Evolutionary conservation across 1,140 invertebrate species (phyloP).

Genomic region (Zophobas morio): DNA sequence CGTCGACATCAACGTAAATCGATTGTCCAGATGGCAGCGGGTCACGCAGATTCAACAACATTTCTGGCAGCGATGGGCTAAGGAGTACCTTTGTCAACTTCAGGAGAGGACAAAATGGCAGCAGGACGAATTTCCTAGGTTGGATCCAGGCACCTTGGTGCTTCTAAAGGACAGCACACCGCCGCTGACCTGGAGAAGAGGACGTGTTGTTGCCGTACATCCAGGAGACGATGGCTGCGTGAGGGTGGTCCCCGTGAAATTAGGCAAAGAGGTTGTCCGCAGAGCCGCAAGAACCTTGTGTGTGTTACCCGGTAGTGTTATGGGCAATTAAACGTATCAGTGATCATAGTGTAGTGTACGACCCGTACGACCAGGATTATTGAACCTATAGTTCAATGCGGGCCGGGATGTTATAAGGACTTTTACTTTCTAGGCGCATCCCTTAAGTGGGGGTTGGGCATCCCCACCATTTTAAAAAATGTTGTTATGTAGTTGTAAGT

Average conservation of each 20-base stretch:
- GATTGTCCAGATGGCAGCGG: slow-evolving; percentile 56
- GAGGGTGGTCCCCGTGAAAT: slow-evolving; percentile 52
- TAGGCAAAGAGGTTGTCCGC: slow-evolving; percentile 37
- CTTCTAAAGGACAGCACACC: slow-evolving; percentile 57
- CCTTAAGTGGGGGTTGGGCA: no score
- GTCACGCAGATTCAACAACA: slow-evolving; percentile 56
- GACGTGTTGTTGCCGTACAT: slow-evolving; percentile 53
- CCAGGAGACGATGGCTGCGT: slow-evolving; percentile 58
- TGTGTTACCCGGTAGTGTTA: slow-evolving; percentile 4
- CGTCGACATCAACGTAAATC: slow-evolving; percentile 32
- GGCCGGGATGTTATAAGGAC: no score
- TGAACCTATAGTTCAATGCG: no score
- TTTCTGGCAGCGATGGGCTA: slow-evolving; percentile 62
- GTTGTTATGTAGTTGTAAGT: no score
- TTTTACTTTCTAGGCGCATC: no score
- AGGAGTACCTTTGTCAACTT: slow-evolving; percentile 63
- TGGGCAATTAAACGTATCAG: no score
- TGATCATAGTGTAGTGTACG: no score
- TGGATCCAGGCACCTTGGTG: slow-evolving; percentile 46
- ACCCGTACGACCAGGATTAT: no score
- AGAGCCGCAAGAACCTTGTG: slow-evolving; percentile 26
- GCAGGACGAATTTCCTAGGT: background rate
- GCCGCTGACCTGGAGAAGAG: slow-evolving; percentile 58
- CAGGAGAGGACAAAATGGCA: slow-evolving; percentile 59
- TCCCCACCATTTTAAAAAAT: no score